phyloP scores from a whole-genome alignment of 2,113 vertebrate species.

The Herpetotheres cachinnans region DNA sequence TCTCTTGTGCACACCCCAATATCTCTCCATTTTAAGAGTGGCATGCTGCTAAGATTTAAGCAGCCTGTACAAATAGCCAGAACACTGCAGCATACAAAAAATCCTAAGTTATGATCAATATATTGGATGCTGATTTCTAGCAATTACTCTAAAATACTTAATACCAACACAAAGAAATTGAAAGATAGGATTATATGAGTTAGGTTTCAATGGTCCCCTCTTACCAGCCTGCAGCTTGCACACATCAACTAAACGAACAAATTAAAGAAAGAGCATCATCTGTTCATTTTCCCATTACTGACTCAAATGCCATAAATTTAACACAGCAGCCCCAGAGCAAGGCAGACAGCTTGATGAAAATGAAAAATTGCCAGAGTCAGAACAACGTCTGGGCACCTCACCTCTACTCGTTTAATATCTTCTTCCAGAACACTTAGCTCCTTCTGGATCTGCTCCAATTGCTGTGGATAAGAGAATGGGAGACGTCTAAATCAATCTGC shows the following conservation, averaged over 20 bases:
- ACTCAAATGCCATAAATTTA: slow-evolving; percentile 52
- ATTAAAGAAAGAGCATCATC: slow-evolving; percentile 44
- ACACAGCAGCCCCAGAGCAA: slow-evolving; percentile 41
- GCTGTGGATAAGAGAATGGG: slow-evolving; percentile 77
- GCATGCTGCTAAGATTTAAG: neutral
- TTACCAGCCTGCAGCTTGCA: neutral
- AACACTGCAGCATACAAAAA: neutral
- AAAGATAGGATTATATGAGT: neutral
- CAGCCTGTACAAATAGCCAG: neutral
- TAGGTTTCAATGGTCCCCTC: neutral
- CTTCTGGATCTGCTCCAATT: slow-evolving; percentile 98
- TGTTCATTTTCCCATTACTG: slow-evolving; percentile 50
- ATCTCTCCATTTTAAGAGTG: neutral
- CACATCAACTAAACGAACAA: neutral
- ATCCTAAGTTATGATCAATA: neutral
- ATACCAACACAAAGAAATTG: neutral
- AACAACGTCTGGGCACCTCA: slow-evolving; percentile 71
- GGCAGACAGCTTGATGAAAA: slow-evolving; percentile 50
- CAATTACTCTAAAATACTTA: neutral
- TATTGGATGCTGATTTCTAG: neutral
- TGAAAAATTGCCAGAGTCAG: slow-evolving; percentile 48
- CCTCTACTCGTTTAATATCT: slow-evolving; percentile 98
- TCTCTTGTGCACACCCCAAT: neutral
- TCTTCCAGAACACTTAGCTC: slow-evolving; percentile 97
- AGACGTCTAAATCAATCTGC: slow-evolving; percentile 60